These are phyloP conservation scores for Hippocampus barbouri DNA, from an alignment of 2,113 vertebrate genomes.

Conservation along the genomic window DNA sequence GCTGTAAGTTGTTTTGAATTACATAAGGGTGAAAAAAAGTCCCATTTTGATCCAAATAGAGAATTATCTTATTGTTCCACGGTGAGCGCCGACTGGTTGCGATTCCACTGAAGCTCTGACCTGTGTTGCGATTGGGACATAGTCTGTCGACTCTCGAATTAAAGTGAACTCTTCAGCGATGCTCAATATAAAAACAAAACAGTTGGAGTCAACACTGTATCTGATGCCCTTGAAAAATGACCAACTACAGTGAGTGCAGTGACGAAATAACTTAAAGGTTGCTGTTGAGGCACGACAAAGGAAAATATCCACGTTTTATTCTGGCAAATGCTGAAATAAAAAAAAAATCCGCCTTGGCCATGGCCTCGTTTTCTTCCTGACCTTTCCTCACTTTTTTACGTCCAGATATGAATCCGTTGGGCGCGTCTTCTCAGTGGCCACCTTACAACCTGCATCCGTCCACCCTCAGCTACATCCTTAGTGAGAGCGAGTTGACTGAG, in stretches of 20 bases:
- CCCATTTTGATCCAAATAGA: not conserved
- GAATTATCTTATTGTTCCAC: not conserved
- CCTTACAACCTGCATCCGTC: slow-evolving; percentile 67
- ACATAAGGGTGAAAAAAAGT: not conserved
- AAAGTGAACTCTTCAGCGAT: not conserved
- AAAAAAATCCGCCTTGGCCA: no score
- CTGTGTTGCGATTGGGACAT: not conserved
- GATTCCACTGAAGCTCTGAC: not conserved
- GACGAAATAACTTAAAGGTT: not conserved
- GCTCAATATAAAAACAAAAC: not conserved
- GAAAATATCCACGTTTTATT: not conserved
- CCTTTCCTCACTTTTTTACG: not conserved
- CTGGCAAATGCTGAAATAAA: not conserved
- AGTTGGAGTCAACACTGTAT: not conserved
- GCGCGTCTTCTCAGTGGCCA: slow-evolving; percentile 62
- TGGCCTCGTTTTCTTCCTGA: not conserved
- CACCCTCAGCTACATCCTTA: slow-evolving; percentile 46
- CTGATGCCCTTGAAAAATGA: no score
- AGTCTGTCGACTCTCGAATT: not conserved
- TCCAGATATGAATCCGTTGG: slow-evolving; percentile 60
- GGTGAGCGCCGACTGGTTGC: not conserved
- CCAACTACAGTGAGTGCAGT: not conserved
- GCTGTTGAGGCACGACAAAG: not conserved
- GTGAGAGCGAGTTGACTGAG: slow-evolving; percentile 68
- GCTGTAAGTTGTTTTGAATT: not conserved